Conservation (phyloP, 2,113 vertebrate species). For the Pangasianodon gigas region DNA sequence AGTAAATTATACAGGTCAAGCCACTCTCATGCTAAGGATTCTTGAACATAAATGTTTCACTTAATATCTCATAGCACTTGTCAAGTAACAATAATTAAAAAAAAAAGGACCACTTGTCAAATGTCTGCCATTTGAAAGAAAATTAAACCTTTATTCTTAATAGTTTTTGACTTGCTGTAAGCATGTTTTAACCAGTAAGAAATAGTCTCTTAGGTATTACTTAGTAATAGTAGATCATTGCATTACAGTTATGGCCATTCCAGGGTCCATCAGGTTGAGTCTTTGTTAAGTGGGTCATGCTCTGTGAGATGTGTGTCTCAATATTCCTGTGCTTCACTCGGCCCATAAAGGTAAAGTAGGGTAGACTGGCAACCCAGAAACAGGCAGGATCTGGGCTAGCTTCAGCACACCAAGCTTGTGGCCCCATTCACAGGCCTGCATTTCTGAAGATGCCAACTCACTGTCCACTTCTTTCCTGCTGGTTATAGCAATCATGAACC, state of each 20-base stretch:
- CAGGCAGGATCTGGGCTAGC: slow-evolving; percentile 42
- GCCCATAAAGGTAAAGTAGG: slow-evolving; percentile 40
- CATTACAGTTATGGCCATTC: not conserved
- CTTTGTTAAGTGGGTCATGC: slow-evolving; percentile 33
- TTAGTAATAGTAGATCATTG: not conserved
- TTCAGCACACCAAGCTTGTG: slow-evolving; percentile 10
- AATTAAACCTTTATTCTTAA: slow-evolving; percentile 1
- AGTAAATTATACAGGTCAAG: slow-evolving; percentile 13
- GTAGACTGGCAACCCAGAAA: slow-evolving; percentile 53
- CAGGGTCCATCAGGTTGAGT: not conserved
- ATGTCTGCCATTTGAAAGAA: not conserved
- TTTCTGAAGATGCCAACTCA: slow-evolving; percentile 16
- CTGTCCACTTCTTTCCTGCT: slow-evolving; percentile 16
- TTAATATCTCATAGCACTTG: not conserved
- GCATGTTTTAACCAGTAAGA: not conserved
- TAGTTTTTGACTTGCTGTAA: not conserved
- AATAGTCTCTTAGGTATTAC: not conserved
- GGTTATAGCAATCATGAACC: not conserved
- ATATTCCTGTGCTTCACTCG: slow-evolving; percentile 23
- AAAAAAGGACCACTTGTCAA: not conserved
- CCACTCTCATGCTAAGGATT: not conserved
- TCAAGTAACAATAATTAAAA: not conserved
- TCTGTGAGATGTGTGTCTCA: slow-evolving; percentile 8
- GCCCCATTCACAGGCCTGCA: slow-evolving; percentile 38
- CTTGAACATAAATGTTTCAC: slow-evolving; percentile 19